Conservation (phyloP, 2,113 vertebrate species). For the Campylomormyrus numenius region DNA sequence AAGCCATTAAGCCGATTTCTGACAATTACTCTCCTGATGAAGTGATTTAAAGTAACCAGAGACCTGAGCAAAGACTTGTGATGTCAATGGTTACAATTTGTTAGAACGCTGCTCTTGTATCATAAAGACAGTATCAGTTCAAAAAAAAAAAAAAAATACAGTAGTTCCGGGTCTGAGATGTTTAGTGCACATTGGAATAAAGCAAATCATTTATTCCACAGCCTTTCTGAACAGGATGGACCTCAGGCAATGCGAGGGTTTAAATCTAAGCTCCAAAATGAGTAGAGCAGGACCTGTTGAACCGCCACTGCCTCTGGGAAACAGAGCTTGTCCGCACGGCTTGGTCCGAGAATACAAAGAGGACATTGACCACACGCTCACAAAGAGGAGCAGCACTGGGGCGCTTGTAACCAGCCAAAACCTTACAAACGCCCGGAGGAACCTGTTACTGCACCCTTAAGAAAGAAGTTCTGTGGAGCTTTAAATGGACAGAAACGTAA, state of each 20-base stretch:
- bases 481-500: not conserved
- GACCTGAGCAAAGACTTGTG: not conserved
- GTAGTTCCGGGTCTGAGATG: not conserved
- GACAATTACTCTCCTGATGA: not conserved
- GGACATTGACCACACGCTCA: not conserved
- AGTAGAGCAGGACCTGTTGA: not conserved
- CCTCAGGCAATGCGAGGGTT: not conserved
- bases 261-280: not conserved
- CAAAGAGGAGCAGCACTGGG: not conserved
- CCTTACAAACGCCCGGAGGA: not conserved
- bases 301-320: not conserved
- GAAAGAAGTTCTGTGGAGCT: not conserved
- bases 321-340: not conserved
- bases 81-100: not conserved
- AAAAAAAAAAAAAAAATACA: not conserved
- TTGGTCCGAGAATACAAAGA: not conserved
- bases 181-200: not conserved
- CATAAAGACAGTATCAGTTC: not conserved
- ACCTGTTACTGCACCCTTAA: not conserved
- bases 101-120: not conserved
- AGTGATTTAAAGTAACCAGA: not conserved
- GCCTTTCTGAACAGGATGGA: not conserved
- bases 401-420: not conserved
- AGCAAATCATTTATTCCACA: not conserved
- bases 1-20: not conserved